Evolutionary conservation across 2,888 invertebrate species (phyloP).

Genomic region (Agriopis leucophaearia): DNA sequence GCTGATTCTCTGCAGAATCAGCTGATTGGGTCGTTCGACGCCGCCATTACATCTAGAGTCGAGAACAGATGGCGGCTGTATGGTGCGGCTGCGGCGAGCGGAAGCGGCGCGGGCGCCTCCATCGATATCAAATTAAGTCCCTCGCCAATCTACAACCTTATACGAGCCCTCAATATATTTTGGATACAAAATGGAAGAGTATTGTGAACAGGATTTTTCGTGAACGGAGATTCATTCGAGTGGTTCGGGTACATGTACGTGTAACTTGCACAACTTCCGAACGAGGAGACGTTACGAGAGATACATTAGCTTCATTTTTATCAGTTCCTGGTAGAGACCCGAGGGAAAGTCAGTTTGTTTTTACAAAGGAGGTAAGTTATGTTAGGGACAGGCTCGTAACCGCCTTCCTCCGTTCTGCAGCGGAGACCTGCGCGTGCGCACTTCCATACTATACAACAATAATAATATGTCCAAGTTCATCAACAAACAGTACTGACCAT

Average conservation of each 20-base stretch:
- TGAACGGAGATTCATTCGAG: slow-evolving; percentile 59
- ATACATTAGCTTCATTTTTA: not conserved
- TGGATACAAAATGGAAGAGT: slow-evolving; percentile 65
- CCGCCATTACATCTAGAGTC: slow-evolving; percentile 60
- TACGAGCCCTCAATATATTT: slow-evolving; percentile 45
- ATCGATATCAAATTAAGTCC: slow-evolving; percentile 63
- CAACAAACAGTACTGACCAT: not conserved
- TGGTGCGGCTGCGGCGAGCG: slow-evolving; percentile 63
- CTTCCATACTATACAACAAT: not conserved
- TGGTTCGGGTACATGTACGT: slow-evolving; percentile 37
- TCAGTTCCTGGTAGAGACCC: not conserved
- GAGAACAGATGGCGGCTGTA: slow-evolving; percentile 65
- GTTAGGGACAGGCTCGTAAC: not conserved
- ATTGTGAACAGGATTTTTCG: slow-evolving; percentile 61
- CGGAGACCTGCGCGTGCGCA: not conserved
- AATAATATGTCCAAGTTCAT: not conserved
- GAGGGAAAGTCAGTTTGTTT: not conserved
- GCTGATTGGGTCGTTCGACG: slow-evolving; percentile 79
- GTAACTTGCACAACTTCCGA: slow-evolving; percentile 12
- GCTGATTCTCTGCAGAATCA: slow-evolving; percentile 72
- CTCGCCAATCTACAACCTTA: slow-evolving; percentile 56
- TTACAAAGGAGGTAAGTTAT: not conserved
- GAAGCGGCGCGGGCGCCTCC: slow-evolving; percentile 56
- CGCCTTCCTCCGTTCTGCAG: slow-evolving; percentile 10
- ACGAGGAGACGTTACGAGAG: slow-evolving; percentile 3